Evolutionary conservation across 2,113 vertebrate species (phyloP).

Genomic region (Castor canadensis): DNA sequence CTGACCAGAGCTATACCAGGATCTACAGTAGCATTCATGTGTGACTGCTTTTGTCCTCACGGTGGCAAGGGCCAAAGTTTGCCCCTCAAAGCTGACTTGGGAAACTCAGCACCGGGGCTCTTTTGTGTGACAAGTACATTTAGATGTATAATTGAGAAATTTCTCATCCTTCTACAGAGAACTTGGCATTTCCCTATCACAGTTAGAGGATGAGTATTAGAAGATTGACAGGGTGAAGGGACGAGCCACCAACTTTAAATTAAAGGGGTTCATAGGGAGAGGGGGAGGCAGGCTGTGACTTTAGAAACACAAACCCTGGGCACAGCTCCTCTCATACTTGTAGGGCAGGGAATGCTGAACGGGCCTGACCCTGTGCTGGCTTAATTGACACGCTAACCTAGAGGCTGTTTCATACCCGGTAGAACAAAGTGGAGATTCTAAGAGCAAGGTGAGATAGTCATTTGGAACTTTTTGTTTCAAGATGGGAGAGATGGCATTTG

Average conservation of each 20-base stretch:
- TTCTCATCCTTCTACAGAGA: neutral
- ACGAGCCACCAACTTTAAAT: neutral
- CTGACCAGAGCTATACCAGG: neutral
- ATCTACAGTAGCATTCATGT: neutral
- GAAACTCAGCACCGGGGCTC: slow-evolving; percentile 31
- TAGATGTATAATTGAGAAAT: slow-evolving; percentile 25
- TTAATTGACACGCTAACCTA: neutral
- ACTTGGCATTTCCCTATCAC: slow-evolving; percentile 51
- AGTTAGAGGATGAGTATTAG: neutral
- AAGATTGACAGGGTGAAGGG: neutral
- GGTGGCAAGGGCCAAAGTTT: slow-evolving; percentile 32
- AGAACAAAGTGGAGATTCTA: neutral
- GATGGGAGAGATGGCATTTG: neutral
- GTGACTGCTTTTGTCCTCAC: slow-evolving; percentile 54
- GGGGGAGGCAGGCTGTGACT: neutral
- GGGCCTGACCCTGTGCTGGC: neutral
- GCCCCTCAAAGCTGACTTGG: neutral
- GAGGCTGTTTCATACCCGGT: neutral
- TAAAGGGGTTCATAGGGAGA: neutral
- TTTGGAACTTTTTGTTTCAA: neutral
- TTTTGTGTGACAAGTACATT: slow-evolving; percentile 49
- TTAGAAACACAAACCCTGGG: slow-evolving; percentile 18
- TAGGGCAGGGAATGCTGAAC: neutral
- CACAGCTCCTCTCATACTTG: neutral
- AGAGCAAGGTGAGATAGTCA: neutral